Percentiles rank a stretch among this genome's conserved stretches.
Evolutionary conservation across 2,797 vertebrate genomes (phyloP).

Genomic region (Pantherophis vulpinus): DNA sequence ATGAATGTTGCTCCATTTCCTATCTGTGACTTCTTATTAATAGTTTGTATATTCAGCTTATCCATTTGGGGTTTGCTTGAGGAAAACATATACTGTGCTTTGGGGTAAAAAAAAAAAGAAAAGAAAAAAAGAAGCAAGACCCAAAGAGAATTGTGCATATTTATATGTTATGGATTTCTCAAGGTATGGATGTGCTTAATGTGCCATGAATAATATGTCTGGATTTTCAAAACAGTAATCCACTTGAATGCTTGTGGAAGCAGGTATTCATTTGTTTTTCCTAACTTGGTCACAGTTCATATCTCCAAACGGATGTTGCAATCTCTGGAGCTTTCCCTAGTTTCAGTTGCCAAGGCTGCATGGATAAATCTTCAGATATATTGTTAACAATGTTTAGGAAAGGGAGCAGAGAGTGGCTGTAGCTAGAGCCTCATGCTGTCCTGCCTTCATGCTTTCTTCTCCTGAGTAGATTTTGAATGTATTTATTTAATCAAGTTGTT

Average conservation of each 20-base stretch:
- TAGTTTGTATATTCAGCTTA: not conserved
- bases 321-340: accelerated
- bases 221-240: not conserved
- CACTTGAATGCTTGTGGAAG: not conserved
- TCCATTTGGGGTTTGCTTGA: not conserved
- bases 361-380: not conserved
- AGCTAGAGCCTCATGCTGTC: not conserved
- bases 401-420: not conserved
- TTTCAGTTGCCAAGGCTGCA: not conserved
- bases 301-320: not conserved
- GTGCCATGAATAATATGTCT: not conserved
- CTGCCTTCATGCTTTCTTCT: not conserved
- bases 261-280: not conserved
- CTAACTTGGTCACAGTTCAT: not conserved
- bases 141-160: not conserved
- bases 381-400: not conserved
- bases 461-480: not conserved
- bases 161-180: not conserved
- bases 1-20: not conserved
- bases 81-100: not conserved
- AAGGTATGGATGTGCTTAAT: not conserved
- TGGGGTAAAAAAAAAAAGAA: not conserved
- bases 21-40: accelerated
- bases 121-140: not conserved
- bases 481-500: not conserved